Conservation (phyloP, 2,797 vertebrate genomes). For the Eospalax fontanierii region DNA sequence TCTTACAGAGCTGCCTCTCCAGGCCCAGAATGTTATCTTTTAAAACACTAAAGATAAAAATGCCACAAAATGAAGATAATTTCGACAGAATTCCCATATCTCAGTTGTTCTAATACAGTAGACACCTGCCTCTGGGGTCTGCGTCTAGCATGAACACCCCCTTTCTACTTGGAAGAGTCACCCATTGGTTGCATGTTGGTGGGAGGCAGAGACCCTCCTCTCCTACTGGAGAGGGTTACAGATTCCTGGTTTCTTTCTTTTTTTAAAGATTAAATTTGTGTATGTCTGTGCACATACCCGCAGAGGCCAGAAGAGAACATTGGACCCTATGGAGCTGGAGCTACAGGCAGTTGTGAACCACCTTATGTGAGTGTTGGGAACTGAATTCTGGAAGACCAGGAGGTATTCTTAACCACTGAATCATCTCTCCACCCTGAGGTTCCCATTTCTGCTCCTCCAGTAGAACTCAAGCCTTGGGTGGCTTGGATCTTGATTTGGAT, state of each 20-base stretch:
- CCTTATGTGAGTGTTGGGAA: no score
- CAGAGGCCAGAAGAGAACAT: no score
- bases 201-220: not conserved
- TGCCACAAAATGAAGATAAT: conserved; percentile 32
- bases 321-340: no score
- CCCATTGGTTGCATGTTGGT: not conserved
- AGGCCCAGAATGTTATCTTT: not conserved
- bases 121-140: not conserved
- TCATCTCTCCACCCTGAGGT: no score
- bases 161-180: not conserved
- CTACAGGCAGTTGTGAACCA: no score
- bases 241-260: no score
- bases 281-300: no score
- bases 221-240: not conserved
- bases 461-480: not conserved
- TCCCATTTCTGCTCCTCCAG: not conserved
- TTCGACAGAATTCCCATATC: not conserved
- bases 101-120: not conserved
- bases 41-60: conserved; percentile 41
- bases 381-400: no score
- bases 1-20: no score
- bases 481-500: not conserved
- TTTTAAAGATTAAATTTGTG: no score
- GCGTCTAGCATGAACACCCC: not conserved
- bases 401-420: no score